These are phyloP conservation scores for Onychostruthus taczanowskii DNA, from an alignment of 2,113 vertebrate species.

Conservation along the genomic window DNA sequence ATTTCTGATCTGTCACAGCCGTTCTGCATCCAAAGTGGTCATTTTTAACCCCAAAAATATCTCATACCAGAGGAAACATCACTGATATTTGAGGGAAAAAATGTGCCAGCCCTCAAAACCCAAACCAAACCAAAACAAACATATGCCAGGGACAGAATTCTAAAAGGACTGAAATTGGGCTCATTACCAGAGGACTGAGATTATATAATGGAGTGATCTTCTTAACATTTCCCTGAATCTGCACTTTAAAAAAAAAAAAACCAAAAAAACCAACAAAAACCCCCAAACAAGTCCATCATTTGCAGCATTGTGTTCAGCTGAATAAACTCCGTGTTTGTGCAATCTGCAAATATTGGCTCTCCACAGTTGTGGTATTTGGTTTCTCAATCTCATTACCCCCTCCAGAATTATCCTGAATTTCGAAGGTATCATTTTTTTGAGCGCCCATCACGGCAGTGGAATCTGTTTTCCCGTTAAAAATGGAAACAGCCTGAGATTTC, in stretches of 20 bases:
- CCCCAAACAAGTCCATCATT: neutral
- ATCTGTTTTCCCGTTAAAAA: neutral
- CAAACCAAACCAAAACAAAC: neutral
- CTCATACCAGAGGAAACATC: neutral
- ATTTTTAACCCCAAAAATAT: neutral
- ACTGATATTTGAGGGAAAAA: neutral
- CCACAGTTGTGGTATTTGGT: neutral
- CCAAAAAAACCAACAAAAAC: neutral
- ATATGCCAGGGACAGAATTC: neutral
- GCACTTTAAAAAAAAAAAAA: neutral
- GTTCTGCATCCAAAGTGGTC: neutral
- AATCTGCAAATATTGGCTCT: constrained; percentile 55
- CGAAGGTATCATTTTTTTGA: neutral
- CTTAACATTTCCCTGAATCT: constrained; percentile 30
- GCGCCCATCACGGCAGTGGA: neutral
- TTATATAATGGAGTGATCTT: constrained; percentile 14
- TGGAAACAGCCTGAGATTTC: neutral
- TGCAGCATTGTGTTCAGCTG: constrained; percentile 21
- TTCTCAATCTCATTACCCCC: constrained; percentile 20
- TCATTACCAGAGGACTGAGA: neutral
- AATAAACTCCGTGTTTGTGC: constrained; percentile 40
- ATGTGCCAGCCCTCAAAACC: neutral
- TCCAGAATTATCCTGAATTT: neutral
- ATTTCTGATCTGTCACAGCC: neutral
- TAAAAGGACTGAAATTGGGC: neutral